Conservation (phyloP, 2,888 invertebrate species). For the Reticulitermes lucifugus region DNA sequence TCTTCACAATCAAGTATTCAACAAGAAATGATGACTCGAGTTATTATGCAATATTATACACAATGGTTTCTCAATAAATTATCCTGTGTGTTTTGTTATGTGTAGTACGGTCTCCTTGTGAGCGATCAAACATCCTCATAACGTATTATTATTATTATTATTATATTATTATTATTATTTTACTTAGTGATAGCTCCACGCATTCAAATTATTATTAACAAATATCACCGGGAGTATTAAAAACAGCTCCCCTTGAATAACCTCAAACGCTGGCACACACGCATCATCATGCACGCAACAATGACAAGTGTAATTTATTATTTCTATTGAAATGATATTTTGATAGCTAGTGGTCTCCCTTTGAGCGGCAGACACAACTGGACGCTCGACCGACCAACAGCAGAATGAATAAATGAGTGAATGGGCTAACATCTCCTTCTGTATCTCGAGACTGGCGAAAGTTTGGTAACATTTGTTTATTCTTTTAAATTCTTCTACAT, state of each 20-base stretch:
- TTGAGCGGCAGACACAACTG: not conserved
- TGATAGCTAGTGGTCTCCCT: conserved; percentile 24
- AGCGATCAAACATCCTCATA: conserved; percentile 52
- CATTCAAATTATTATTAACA: conserved; percentile 54
- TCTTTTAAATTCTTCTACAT: conserved; percentile 39
- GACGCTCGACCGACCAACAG: conserved; percentile 31
- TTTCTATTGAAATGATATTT: conserved; percentile 35
- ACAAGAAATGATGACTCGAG: conserved; percentile 54
- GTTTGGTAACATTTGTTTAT: conserved; percentile 10
- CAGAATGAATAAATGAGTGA: conserved; percentile 44
- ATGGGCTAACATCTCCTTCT: conserved; percentile 44
- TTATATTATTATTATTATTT: conserved; percentile 47
- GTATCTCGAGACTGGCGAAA: conserved; percentile 44
- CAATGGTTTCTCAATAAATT: conserved; percentile 54
- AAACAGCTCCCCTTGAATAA: conserved; percentile 52
- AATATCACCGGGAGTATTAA: conserved; percentile 53
- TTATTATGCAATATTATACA: conserved; percentile 52
- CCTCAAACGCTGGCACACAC: conserved; percentile 51
- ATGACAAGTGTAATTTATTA: conserved; percentile 41
- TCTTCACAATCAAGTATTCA: conserved; percentile 55
- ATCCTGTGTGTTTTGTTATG: conserved; percentile 50
- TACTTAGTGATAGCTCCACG: conserved; percentile 53
- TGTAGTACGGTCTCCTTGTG: conserved; percentile 47
- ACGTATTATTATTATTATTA: conserved; percentile 49
- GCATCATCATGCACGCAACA: conserved; percentile 46